Base-by-base conservation (phyloP, 2,797 vertebrate genomes). In the Peromyscus nudipes region DNA sequence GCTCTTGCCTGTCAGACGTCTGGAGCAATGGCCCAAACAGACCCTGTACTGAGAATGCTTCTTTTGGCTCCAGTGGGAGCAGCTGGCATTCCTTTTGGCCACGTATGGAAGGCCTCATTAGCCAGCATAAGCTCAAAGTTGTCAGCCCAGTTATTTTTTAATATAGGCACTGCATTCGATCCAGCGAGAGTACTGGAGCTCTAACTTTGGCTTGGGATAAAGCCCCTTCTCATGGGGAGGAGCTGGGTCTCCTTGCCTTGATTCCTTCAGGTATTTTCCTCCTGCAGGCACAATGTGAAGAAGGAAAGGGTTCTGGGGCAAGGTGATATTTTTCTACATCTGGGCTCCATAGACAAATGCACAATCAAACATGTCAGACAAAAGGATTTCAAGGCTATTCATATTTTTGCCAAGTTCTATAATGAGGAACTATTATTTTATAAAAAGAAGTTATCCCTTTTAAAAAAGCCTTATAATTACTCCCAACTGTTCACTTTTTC, bases 401-500 rank as follows among this genome's bases (percentile, higher is more conserved):
- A 31, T 55, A 90, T 71, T 82, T 94, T 94, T 34, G 17, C 75
- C 81, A 90, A n/a, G 81, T 93, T 95, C 65, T 87, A 75, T 85
- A 62, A 60, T 89, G 40, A 97, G 64, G 14, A 62, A 65, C 75
- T 94, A 83, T 89, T 91, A 92, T 95, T 96, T 91, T 91, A 91
- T 88, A 82, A 88, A 96, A 85, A 83, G 23, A 91, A 80, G 83
- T 83, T 52, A 65, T 76, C 93, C 34, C 73, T 71, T 89, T 75
- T 40, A 16, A 62, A 91, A 95, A 86, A 93, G 17, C 1, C 87
- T 89, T 81, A 21, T 81, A 91, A 85, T 90, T 94, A 87, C 19
- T 90, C 16, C 57, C 95, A 67, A 80, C 67, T 89, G 89, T 89
- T 97, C 91, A 81, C 71, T 97, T 97, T 95, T 29, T 69, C n/a